phyloP scores from a whole-genome alignment of 1,140 invertebrate genomes.

The Euschistus heros region DNA sequence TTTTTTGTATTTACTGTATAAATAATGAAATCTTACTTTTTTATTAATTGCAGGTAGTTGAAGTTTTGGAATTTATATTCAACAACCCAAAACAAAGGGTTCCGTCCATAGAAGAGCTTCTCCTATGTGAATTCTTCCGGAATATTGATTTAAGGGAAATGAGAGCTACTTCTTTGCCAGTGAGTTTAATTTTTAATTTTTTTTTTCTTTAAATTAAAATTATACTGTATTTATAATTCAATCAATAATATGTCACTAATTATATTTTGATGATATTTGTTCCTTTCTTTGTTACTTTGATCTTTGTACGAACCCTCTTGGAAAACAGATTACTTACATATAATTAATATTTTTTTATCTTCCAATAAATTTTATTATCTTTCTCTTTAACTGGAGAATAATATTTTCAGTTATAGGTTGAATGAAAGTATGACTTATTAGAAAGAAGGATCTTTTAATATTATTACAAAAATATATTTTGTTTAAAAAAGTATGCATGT shows the following conservation, averaged over 20 bases:
- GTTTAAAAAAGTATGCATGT: no score
- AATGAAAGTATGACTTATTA: no score
- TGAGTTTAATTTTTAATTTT: constrained; percentile 31
- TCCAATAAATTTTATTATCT: no score
- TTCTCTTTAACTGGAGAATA: no score
- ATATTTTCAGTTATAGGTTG: no score
- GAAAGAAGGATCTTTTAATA: no score
- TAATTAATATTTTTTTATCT: no score
- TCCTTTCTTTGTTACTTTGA: background rate
- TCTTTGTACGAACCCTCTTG: no score
- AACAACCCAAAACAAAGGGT: constrained; percentile 48
- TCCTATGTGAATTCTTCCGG: constrained; percentile 70
- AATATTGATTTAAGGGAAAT: constrained; percentile 80
- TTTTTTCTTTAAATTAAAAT: background rate
- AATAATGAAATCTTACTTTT: constrained; percentile 2
- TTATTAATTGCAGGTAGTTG: constrained; percentile 47
- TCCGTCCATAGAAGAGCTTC: constrained; percentile 64
- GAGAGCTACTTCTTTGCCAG: constrained; percentile 47
- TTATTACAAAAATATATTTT: no score
- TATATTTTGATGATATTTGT: background rate
- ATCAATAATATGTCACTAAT: background rate
- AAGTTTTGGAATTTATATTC: constrained; percentile 73
- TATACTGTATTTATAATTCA: no score
- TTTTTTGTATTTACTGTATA: no score
- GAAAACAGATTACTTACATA: no score